Evolutionary conservation across 35 echinoderm and acorn worm genomes (phyloP), one percentile per base, ranked within the genome.

Genomic region (Apostichopus japonicus): DNA sequence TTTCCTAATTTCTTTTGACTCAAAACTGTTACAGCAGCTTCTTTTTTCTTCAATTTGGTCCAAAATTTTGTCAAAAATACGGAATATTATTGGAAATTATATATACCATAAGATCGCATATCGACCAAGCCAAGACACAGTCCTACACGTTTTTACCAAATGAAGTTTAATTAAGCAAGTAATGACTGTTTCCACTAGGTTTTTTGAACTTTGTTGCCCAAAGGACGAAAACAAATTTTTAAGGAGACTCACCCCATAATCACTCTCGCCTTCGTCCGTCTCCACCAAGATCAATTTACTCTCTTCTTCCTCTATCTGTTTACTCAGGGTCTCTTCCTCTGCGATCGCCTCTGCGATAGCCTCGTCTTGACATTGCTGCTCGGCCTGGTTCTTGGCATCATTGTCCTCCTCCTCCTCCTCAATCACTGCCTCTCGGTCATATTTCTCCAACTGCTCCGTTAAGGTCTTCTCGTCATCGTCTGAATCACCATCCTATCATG

Each of bases 281-380:
- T 96, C 95, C 92, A 96, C 97, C 14, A 90, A 73, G 24, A 99
- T 99, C 51, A 95, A 90, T 71, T 96, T 99, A 72, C 61, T 96
- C 77, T 96, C 95, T 86, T 95, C 94, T 78, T 96, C 95, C 56
- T 96, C 93, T 55, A 99, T 96, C 77, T 96, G 95, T 78, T 96
- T 99, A 58, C 70, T 96, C 8, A 99, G 93, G 33, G 89, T 95
- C 65, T 94, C 97, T 65, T 96, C 97, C 86, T 99, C 97, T 56
- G 95, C 97, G 21, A 99, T 96, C 10, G 97, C 97, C 21, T 93
- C 91, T 23, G 97, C 97, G 11, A 99, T 80, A 2, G 97, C 95
- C 65, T 96, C 95, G 15, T 95, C 95, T 62, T 96, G 97, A 53
- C 92, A 95, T 56, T 96, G 94, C 61, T 88, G 91, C 77, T 96